phyloP scores from a whole-genome alignment of 2,113 vertebrate genomes.

The Eulemur rufifrons region DNA sequence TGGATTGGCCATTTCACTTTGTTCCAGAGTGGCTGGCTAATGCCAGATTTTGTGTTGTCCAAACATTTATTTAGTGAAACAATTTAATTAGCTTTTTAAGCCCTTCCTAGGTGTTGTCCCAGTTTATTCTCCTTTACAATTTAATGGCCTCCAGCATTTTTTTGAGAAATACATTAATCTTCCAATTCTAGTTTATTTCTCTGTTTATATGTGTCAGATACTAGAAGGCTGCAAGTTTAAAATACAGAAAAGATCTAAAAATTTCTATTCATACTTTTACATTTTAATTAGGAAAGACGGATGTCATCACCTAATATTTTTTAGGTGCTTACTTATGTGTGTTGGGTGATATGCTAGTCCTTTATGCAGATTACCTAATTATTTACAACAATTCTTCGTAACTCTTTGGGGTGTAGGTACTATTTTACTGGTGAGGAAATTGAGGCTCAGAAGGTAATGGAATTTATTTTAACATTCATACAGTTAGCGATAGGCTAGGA shows the following conservation, averaged over 20 bases:
- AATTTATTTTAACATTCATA: neutral
- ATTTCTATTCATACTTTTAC: neutral
- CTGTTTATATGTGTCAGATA: neutral
- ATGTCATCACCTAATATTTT: neutral
- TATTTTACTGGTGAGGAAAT: slow-evolving; percentile 28
- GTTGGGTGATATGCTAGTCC: neutral
- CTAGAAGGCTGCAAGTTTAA: neutral
- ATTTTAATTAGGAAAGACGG: neutral
- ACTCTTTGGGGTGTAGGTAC: neutral
- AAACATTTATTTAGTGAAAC: neutral
- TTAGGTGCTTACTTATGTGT: neutral
- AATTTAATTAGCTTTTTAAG: neutral
- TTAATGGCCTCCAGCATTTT: neutral
- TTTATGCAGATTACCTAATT: neutral
- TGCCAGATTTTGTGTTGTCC: neutral
- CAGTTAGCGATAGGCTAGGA: neutral
- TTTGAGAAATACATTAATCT: neutral
- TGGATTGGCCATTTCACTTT: neutral
- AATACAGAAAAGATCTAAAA: neutral
- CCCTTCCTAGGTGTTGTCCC: neutral
- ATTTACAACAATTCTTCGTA: neutral
- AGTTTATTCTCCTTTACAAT: neutral
- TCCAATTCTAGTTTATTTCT: neutral
- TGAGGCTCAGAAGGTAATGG: neutral
- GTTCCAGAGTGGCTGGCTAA: neutral